phyloP scores from a whole-genome alignment of 37 sponge, comb jelly and placozoan genomes.

The Dysidea cf. avara region DNA sequence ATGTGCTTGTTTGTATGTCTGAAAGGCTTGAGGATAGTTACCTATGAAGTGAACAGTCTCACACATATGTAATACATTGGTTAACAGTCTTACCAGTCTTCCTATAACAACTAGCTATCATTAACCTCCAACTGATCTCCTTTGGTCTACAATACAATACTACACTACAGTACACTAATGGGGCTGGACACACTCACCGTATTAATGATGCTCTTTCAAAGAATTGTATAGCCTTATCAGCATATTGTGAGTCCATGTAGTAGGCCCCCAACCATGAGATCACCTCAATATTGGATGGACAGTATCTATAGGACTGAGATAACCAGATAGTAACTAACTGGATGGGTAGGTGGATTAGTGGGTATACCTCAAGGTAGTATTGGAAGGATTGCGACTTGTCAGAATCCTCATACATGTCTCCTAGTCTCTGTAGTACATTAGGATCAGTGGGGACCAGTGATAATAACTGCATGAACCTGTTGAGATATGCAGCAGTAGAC shows the following conservation, averaged over 20 bases:
- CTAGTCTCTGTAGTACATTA: conserved; percentile 74
- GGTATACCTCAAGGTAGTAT: conserved; percentile 79
- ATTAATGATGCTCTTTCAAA: conserved; percentile 91
- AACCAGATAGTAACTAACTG: neutral
- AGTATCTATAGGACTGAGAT: conserved; percentile 86
- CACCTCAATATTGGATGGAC: conserved; percentile 88
- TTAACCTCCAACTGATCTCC: conserved; percentile 93
- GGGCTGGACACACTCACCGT: conserved; percentile 50
- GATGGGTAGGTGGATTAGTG: neutral
- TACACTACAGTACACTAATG: neutral
- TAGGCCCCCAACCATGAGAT: conserved; percentile 97
- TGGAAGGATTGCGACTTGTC: conserved; percentile 94
- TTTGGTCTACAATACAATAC: conserved; percentile 53
- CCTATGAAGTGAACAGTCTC: conserved; percentile 31
- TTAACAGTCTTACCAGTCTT: conserved; percentile 52
- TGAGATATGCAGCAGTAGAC: no score
- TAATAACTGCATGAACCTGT: conserved; percentile 90
- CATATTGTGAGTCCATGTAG: conserved; percentile 91
- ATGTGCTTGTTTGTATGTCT: conserved; percentile 84
- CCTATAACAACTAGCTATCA: conserved; percentile 93
- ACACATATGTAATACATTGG: neutral
- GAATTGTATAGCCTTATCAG: conserved; percentile 90
- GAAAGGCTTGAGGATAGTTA: conserved; percentile 91
- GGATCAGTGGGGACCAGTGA: conserved; percentile 95
- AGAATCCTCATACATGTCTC: conserved; percentile 84